Conservation (phyloP, 35 echinoderm and acorn worm genomes). For the Stichopus chloronotus region DNA sequence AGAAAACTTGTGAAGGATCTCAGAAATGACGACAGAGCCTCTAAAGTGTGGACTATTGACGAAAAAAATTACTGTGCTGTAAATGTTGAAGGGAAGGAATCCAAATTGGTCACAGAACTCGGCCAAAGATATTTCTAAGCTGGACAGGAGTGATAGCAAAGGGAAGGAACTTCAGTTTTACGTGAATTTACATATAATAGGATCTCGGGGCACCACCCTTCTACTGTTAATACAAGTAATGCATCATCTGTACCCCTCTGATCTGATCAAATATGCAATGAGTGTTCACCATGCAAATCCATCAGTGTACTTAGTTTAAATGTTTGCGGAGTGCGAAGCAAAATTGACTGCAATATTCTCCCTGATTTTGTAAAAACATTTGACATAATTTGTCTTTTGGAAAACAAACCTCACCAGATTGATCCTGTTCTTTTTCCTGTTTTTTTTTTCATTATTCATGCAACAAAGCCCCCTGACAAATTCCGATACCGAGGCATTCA, state of each 20-base stretch:
- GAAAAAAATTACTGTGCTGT: not conserved
- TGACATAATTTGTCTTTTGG: constrained; percentile 9
- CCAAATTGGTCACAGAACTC: not conserved
- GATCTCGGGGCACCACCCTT: not conserved
- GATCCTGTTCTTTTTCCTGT: no score
- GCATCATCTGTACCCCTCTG: not conserved
- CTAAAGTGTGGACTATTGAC: not conserved
- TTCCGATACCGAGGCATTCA: not conserved
- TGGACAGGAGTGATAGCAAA: not conserved
- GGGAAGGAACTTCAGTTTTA: not conserved
- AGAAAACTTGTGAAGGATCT: not conserved
- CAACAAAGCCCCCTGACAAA: not conserved
- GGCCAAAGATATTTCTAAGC: not conserved
- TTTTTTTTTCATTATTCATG: no score
- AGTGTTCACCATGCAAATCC: not conserved
- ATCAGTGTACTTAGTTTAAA: not conserved
- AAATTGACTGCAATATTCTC: not conserved
- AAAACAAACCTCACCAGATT: no score
- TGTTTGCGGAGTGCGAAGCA: no score
- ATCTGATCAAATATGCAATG: not conserved
- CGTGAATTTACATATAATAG: not conserved
- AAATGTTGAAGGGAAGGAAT: not conserved
- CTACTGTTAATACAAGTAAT: not conserved
- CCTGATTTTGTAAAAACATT: not conserved
- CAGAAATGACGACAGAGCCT: not conserved